Conservation (phyloP, 2,113 vertebrate genomes). For the Apteryx owenii region DNA sequence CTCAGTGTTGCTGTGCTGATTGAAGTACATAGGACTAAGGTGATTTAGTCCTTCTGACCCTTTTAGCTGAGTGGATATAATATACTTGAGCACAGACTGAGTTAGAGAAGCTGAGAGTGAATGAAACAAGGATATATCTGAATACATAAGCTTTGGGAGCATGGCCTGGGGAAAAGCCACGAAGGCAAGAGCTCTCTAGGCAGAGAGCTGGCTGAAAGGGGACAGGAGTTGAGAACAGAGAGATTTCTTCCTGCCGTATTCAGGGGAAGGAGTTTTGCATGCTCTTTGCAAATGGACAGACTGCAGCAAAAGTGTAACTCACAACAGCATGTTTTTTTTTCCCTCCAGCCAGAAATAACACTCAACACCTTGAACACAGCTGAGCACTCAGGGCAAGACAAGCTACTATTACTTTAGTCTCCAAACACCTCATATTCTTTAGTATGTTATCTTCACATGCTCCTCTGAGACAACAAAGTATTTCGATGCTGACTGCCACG, state of each 20-base stretch:
- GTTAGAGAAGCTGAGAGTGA: not conserved
- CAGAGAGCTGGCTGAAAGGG: not conserved
- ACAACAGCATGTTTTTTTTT: not conserved
- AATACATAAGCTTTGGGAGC: not conserved
- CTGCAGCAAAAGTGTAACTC: not conserved
- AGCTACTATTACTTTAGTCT: not conserved
- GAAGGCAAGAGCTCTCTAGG: not conserved
- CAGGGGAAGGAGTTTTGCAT: not conserved
- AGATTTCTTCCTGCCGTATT: fast-evolving
- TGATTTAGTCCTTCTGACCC: not conserved
- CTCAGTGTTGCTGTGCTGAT: not conserved
- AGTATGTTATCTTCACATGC: not conserved
- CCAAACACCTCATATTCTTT: fast-evolving
- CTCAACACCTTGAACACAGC: not conserved
- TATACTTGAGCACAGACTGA: not conserved
- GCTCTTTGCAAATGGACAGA: not conserved
- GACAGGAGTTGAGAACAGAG: not conserved
- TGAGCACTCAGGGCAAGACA: not conserved
- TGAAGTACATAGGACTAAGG: not conserved
- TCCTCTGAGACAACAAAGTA: not conserved
- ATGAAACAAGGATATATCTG: not conserved
- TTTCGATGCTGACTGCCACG: fast-evolving
- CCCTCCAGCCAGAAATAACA: not conserved
- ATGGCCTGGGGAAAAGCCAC: not conserved
- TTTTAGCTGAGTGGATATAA: fast-evolving